A percentile compares a stretch with the other conserved stretches of the same genome.
Conservation (phyloP, 2,113 vertebrate species). For the Callipepla squamata region DNA sequence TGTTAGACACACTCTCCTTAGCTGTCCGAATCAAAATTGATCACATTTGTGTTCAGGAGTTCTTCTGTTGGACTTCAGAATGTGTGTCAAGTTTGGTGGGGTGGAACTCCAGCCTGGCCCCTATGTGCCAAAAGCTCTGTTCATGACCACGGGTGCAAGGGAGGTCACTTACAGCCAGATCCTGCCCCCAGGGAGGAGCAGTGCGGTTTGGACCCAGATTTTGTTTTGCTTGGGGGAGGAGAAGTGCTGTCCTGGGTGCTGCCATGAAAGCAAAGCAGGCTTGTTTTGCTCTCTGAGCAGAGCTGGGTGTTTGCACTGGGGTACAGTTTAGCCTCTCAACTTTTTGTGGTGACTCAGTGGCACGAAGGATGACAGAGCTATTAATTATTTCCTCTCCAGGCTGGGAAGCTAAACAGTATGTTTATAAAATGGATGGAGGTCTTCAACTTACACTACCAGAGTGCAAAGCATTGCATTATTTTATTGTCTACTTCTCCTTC, state of each 20-base stretch:
- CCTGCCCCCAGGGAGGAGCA: neutral
- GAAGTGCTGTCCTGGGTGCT: neutral
- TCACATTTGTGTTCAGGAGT: neutral
- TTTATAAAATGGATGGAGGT: conserved; percentile 15
- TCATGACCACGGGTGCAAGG: fast-evolving
- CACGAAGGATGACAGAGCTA: neutral
- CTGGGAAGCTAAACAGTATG: neutral
- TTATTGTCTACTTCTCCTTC: conserved; percentile 18
- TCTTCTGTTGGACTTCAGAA: neutral
- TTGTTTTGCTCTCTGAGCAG: neutral
- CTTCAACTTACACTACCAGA: neutral
- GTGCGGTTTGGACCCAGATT: neutral
- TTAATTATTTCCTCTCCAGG: neutral
- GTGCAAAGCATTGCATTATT: neutral
- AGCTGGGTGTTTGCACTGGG: neutral
- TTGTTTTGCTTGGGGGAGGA: neutral
- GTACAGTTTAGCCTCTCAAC: neutral
- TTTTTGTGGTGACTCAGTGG: neutral
- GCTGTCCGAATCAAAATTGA: neutral
- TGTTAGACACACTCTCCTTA: neutral
- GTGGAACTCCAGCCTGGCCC: too few species aligned
- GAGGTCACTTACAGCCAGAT: neutral
- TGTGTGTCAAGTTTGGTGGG: neutral
- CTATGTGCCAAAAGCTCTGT: fast-evolving
- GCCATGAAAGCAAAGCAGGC: fast-evolving